Percentiles rank a stretch among this genome's conserved stretches.
These are phyloP conservation scores for Mesopsocus fuscifrons DNA, from an alignment of 2,888 invertebrate genomes.

Conservation along the genomic window DNA sequence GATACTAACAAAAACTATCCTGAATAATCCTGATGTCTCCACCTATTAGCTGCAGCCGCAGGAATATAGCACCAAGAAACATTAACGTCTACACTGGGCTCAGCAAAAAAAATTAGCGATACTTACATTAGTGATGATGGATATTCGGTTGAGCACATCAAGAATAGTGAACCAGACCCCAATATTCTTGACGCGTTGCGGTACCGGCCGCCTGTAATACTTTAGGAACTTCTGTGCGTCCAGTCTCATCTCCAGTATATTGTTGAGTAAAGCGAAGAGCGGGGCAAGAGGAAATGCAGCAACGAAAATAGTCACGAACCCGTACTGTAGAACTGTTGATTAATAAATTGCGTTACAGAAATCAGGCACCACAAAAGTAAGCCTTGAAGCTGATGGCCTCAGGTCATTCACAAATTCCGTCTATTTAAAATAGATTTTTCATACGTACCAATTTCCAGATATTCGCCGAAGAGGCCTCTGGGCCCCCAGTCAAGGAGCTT, in stretches of 20 bases:
- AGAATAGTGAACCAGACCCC: constrained; percentile 64
- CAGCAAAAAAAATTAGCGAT: too few species aligned
- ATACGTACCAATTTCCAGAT: constrained; percentile 62
- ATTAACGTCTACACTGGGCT: too few species aligned
- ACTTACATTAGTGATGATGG: constrained; percentile 59
- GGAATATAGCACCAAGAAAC: too few species aligned
- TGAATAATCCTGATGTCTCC: too few species aligned
- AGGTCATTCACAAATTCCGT: too few species aligned
- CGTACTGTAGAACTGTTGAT: constrained; percentile 58
- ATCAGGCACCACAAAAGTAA: too few species aligned
- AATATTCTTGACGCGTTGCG: constrained; percentile 51
- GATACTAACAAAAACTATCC: too few species aligned
- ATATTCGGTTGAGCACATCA: constrained; percentile 49
- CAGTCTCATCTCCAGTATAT: constrained; percentile 61
- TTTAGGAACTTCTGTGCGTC: constrained; percentile 67
- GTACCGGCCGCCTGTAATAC: constrained; percentile 51
- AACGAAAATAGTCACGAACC: constrained; percentile 70
- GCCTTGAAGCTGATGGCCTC: too few species aligned
- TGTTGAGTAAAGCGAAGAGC: constrained; percentile 61
- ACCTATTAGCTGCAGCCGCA: too few species aligned
- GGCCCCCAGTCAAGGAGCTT: constrained; percentile 41
- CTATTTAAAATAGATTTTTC: constrained; percentile 1
- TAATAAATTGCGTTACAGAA: too few species aligned
- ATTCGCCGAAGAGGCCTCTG: constrained; percentile 57
- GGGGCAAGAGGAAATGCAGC: constrained; percentile 74